These are phyloP conservation scores for Acholoe squamosa DNA, from an alignment of 2,888 invertebrate genomes.

Conservation along the genomic window DNA sequence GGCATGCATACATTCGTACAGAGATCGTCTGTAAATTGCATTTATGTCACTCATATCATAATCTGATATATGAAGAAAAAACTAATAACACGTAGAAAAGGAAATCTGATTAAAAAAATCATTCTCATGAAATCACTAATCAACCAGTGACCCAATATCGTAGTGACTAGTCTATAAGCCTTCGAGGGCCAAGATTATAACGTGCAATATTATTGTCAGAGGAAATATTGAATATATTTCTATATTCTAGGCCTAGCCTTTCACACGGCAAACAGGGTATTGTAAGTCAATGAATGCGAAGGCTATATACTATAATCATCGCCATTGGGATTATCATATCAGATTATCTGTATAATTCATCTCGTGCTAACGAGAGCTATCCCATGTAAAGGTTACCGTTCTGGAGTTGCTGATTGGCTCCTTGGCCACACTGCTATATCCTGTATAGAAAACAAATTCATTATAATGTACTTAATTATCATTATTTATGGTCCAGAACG, in stretches of 20 bases:
- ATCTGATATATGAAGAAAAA: neutral
- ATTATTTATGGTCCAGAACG: neutral
- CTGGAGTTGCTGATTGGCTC: slow-evolving; percentile 1
- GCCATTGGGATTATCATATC: slow-evolving; percentile 49
- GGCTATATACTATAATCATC: neutral
- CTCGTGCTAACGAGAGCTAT: slow-evolving; percentile 9
- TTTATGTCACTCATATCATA: slow-evolving; percentile 48
- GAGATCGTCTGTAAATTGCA: neutral
- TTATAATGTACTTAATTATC: slow-evolving; percentile 49
- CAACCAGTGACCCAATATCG: slow-evolving; percentile 16
- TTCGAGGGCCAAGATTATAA: slow-evolving; percentile 32
- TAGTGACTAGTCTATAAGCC: slow-evolving; percentile 1
- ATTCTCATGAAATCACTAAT: neutral
- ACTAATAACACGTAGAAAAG: neutral
- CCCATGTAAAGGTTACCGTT: neutral
- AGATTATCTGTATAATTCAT: slow-evolving; percentile 16
- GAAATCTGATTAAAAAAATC: neutral
- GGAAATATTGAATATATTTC: slow-evolving; percentile 32
- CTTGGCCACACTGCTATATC: slow-evolving; percentile 39
- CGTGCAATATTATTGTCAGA: slow-evolving; percentile 11
- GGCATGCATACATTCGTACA: neutral
- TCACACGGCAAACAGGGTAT: slow-evolving; percentile 27
- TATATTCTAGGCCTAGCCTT: slow-evolving; percentile 35
- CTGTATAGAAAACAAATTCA: slow-evolving; percentile 14
- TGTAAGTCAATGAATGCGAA: neutral